Evolutionary conservation across 2,888 invertebrate species (phyloP).

Genomic region (Microctonus brassicae): DNA sequence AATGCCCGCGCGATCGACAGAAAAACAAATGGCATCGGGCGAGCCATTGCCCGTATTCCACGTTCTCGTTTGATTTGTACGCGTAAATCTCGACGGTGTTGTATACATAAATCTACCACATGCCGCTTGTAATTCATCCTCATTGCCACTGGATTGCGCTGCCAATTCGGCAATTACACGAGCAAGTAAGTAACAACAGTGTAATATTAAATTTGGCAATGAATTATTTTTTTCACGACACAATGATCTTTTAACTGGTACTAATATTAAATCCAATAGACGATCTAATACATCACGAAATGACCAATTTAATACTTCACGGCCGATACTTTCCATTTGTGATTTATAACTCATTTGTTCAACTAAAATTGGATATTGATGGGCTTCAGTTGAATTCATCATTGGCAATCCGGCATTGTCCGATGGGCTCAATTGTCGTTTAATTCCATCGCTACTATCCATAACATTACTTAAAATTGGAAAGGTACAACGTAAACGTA

Average conservation of each 20-base stretch:
- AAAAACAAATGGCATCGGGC: slow-evolving; percentile 95
- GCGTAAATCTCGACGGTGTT: slow-evolving; percentile 91
- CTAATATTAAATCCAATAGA: slow-evolving; percentile 84
- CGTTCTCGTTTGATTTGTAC: slow-evolving; percentile 88
- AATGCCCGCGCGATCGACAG: slow-evolving; percentile 91
- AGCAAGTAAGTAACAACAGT: slow-evolving; percentile 83
- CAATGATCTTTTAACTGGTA: slow-evolving; percentile 78
- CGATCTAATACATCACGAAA: slow-evolving; percentile 87
- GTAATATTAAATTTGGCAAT: slow-evolving; percentile 74
- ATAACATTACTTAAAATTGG: slow-evolving; percentile 75
- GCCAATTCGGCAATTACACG: slow-evolving; percentile 90
- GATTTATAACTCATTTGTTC: slow-evolving; percentile 83
- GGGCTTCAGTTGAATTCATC: slow-evolving; percentile 78
- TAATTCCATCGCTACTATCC: slow-evolving; percentile 70
- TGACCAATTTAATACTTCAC: slow-evolving; percentile 73
- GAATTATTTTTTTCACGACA: slow-evolving; percentile 73
- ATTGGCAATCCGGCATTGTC: slow-evolving; percentile 79
- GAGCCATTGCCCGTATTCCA: slow-evolving; percentile 99
- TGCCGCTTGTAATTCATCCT: slow-evolving; percentile 81
- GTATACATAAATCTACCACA: slow-evolving; percentile 84
- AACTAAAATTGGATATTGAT: slow-evolving; percentile 82
- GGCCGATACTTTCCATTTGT: slow-evolving; percentile 68
- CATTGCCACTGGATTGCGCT: slow-evolving; percentile 82
- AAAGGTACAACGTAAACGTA: slow-evolving; percentile 81
- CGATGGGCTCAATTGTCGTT: slow-evolving; percentile 76